Evolutionary conservation across 2,888 invertebrate species (phyloP).

Genomic region (Pseudococcus viburni): DNA sequence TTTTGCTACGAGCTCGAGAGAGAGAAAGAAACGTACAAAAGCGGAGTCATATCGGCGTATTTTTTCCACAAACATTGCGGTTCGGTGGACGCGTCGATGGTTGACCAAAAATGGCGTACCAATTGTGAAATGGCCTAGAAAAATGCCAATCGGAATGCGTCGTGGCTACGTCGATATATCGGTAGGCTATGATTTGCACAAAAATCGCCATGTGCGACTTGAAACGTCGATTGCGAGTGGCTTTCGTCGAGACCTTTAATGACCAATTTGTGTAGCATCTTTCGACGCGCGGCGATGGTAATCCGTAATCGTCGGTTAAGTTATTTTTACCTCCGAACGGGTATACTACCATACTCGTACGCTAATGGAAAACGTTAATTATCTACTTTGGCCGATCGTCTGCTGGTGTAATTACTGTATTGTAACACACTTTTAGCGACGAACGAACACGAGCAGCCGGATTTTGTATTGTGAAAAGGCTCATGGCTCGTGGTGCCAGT

Average conservation of each 20-base stretch:
- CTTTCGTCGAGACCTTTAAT: not conserved
- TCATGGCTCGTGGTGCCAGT: not conserved
- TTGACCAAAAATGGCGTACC: constrained; percentile 18
- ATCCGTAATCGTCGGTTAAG: constrained; percentile 20
- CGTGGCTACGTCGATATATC: not conserved
- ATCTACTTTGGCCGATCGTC: constrained; percentile 37
- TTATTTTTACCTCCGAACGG: constrained; percentile 17
- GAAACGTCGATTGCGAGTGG: not conserved
- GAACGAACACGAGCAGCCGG: not conserved
- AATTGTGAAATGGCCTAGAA: constrained; percentile 27
- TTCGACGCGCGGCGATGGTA: not conserved
- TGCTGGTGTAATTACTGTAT: constrained; percentile 25
- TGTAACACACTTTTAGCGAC: constrained; percentile 24
- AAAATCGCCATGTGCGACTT: not conserved
- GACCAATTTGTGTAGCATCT: constrained; percentile 7
- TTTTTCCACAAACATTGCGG: not conserved
- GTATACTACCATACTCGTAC: not conserved
- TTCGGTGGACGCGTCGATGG: not conserved
- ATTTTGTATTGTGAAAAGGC: constrained; percentile 3
- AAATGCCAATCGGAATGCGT: not conserved
- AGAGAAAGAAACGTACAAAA: not conserved
- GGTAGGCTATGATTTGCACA: not conserved
- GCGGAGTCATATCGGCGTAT: not conserved
- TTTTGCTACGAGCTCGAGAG: not conserved
- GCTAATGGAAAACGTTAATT: constrained; percentile 53